A percentile compares a stretch with the other conserved stretches of the same genome.
These are phyloP conservation scores for Plecturocebus donacophilus DNA, from an alignment of 2,113 vertebrate species.

Conservation along the genomic window DNA sequence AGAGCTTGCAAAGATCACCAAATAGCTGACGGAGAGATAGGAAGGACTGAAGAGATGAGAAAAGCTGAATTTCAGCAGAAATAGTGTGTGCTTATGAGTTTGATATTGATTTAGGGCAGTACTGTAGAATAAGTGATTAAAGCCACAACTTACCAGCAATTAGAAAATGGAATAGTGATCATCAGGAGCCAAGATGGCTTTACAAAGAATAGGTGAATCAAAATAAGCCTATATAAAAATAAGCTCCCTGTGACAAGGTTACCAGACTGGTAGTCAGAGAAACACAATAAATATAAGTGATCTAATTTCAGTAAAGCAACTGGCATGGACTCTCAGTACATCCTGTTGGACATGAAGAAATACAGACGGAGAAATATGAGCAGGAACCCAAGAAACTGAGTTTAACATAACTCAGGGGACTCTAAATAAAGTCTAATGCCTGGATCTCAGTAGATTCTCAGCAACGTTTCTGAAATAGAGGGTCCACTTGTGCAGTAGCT, in stretches of 20 bases:
- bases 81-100: background rate
- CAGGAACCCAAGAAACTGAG: background rate
- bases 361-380: background rate
- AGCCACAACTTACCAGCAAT: background rate
- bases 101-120: background rate
- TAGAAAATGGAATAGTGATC: background rate
- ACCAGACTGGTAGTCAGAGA: background rate
- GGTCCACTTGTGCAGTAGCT: background rate
- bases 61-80: background rate
- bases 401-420: background rate
- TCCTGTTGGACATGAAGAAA: background rate
- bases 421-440: background rate
- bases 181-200: background rate
- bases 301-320: constrained; percentile 44
- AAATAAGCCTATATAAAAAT: background rate
- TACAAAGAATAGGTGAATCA: background rate
- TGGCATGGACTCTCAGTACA: background rate
- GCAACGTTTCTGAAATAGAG: background rate
- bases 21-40: background rate
- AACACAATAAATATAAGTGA: constrained; percentile 48
- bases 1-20: background rate
- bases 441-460: background rate
- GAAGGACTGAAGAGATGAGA: background rate
- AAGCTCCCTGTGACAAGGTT: background rate
- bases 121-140: background rate